Evolutionary conservation across 92 coral and sea anemone genomes (phyloP), one percentile per base, ranked within the genome.

Genomic region (Epizoanthus rinbou): DNA sequence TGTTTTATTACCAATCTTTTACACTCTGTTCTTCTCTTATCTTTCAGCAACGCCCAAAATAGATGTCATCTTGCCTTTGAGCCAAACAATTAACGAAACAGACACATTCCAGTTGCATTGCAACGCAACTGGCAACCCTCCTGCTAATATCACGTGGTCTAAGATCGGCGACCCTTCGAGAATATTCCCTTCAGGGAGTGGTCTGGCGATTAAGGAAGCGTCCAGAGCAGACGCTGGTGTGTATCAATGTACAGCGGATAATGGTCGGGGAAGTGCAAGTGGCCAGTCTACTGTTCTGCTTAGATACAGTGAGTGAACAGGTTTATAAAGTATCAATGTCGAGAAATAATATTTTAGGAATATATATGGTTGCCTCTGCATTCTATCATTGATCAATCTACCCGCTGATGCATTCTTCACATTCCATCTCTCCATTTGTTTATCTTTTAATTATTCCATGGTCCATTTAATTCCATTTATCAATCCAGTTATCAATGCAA

Each of bases 111-210:
- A 72, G 3, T 70, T 94, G 57, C 90, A 85, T 87, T 94, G 98
- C 64, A 90, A 94, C 74, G 94, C 86, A 2, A 85, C 92, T 1
- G 98, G 98, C 28, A 86, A 94, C 57, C 98, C 98, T 6, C 21
- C 66, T 6, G 93, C 98, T 1, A 73, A 84, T 13, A 81, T 92
- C 31, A 72, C 78, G 28, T 92, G 95, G 95, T 53, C 59, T 19
- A 86, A 91, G 69, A 57, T 64, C 37, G 87, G 88, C 25, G 86
- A 73, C 57, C 37, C 63, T 23, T 57, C 58, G 53, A 85, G 74
- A 57, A 33, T 58, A 14, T 81, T 73, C 52, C 85, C 89, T 14
- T 4, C 52, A 3, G 87, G 90, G 2, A 75, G 57, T 16, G 63
- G 75, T 37, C 85, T 92, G 21, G 60, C 54, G 16, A 47, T 88